These are phyloP conservation scores for Arizona elegans DNA, from an alignment of 2,113 vertebrate species.

Conservation along the genomic window DNA sequence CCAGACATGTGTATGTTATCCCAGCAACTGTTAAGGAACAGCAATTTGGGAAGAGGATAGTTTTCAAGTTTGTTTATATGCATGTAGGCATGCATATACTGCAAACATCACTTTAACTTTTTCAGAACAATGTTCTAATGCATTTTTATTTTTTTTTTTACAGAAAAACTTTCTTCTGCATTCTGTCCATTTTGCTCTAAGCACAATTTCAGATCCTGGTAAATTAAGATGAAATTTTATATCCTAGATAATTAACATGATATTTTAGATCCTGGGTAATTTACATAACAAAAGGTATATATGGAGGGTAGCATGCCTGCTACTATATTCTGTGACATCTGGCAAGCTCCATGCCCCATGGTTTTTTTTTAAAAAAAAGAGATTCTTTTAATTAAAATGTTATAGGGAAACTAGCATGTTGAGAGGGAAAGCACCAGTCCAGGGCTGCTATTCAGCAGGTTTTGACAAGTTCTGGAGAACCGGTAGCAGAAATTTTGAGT, in stretches of 20 bases:
- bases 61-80: not conserved
- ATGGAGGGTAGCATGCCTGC: not conserved
- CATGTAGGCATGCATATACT: not conserved
- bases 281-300: not conserved
- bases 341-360: not conserved
- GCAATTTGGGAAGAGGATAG: not conserved
- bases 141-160: not conserved
- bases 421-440: not conserved
- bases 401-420: not conserved
- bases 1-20: no score
- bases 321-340: not conserved
- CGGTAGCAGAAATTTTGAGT: no score
- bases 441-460: no score
- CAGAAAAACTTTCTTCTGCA: not conserved
- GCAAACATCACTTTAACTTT: not conserved
- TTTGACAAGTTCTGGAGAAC: no score
- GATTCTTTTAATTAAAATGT: not conserved
- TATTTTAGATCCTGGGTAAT: no score
- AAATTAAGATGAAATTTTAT: not conserved
- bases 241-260: not conserved
- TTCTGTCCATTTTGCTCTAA: not conserved
- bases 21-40: not conserved
- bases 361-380: not conserved
- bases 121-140: not conserved
- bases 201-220: not conserved